These are phyloP conservation scores for Eupristina koningsbergeri DNA, from an alignment of 1,140 invertebrate genomes.

Conservation along the genomic window DNA sequence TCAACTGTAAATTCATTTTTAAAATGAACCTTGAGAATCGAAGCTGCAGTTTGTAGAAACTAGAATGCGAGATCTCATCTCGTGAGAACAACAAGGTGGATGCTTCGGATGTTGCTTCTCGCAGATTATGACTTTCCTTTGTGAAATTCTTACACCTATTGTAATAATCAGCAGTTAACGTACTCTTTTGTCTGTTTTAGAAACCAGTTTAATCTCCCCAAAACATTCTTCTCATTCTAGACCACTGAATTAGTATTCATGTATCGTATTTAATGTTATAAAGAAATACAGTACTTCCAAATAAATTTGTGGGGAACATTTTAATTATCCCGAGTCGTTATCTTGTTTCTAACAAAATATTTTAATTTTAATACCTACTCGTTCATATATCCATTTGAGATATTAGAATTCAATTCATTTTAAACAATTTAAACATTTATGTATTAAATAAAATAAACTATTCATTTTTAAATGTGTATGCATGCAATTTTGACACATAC, in stretches of 20 bases:
- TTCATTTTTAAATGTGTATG: too few species aligned
- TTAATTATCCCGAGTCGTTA: neutral
- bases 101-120: slow-evolving; percentile 1
- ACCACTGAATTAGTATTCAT: neutral
- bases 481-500: too few species aligned
- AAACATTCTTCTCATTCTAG: neutral
- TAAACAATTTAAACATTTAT: too few species aligned
- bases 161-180: neutral
- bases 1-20: neutral
- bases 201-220: slow-evolving; percentile 1
- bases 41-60: neutral
- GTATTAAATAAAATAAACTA: too few species aligned
- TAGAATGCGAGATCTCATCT: slow-evolving; percentile 34
- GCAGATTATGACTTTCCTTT: neutral
- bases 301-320: neutral
- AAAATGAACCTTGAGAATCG: neutral
- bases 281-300: neutral
- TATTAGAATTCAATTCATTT: too few species aligned
- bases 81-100: slow-evolving; percentile 16
- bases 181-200: slow-evolving; percentile 3
- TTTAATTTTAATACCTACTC: neutral
- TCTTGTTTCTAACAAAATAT: neutral
- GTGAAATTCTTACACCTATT: slow-evolving; percentile 26
- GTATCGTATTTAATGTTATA: neutral
- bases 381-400: too few species aligned